Percentiles rank a stretch among this genome's conserved stretches.
phyloP scores from a whole-genome alignment of 2,113 vertebrate genomes.

The Ceyx melanurus region DNA sequence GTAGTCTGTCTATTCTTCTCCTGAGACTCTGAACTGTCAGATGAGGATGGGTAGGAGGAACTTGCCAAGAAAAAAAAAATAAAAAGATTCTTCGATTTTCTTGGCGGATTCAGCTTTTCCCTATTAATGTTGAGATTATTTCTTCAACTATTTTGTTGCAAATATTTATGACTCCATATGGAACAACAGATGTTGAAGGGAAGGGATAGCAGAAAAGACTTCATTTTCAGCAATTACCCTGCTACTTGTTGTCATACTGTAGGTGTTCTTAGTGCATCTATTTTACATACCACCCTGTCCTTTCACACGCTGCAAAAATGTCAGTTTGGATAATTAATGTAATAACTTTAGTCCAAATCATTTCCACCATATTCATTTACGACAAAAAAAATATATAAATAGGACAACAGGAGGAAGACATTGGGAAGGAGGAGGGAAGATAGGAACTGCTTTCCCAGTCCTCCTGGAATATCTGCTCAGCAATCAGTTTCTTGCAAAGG shows the following conservation, averaged over 20 bases:
- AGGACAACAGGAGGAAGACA: constrained; percentile 19
- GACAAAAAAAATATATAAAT: background rate
- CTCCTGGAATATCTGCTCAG: background rate
- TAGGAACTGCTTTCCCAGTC: background rate
- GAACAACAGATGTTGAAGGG: constrained; percentile 73
- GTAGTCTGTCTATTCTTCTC: constrained; percentile 12
- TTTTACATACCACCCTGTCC: constrained; percentile 69
- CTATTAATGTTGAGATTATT: constrained; percentile 73
- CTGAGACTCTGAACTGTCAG: constrained; percentile 47
- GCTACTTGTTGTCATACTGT: constrained; percentile 74
- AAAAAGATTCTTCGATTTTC: constrained; percentile 50
- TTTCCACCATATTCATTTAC: constrained; percentile 24
- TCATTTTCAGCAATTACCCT: constrained; percentile 73
- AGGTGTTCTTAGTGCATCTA: constrained; percentile 71
- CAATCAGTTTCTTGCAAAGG: background rate
- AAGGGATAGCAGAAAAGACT: constrained; percentile 69
- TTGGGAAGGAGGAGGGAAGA: background rate
- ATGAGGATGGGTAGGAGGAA: constrained; percentile 50
- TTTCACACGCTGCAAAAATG: constrained; percentile 63
- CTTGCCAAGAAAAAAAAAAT: constrained; percentile 33
- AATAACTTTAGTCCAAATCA: constrained; percentile 34
- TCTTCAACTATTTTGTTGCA: constrained; percentile 71
- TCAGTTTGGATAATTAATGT: constrained; percentile 64
- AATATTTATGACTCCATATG: constrained; percentile 79
- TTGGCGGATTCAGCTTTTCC: constrained; percentile 59